These are phyloP conservation scores for Istiophorus platypterus DNA, from an alignment of 2,113 vertebrate genomes.

Conservation along the genomic window DNA sequence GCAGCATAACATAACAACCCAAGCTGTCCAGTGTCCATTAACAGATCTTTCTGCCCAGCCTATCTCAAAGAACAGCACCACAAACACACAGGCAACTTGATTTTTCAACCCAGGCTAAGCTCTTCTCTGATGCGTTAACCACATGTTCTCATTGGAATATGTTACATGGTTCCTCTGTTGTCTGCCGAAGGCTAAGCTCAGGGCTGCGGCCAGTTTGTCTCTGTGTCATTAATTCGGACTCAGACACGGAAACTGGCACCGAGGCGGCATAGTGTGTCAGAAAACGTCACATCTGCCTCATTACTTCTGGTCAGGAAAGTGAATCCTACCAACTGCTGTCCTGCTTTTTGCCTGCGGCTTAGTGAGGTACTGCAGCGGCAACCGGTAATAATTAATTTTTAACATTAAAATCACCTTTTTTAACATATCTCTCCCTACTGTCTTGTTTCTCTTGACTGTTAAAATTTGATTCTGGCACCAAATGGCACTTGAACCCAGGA, in stretches of 20 bases:
- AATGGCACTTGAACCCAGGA: neutral
- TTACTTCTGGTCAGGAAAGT: neutral
- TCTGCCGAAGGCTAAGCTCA: neutral
- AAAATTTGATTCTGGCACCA: neutral
- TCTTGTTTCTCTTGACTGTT: neutral
- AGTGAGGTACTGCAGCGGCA: neutral
- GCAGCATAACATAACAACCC: slow-evolving; percentile 19
- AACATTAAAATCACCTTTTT: too few species aligned
- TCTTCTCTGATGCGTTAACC: neutral
- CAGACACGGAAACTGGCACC: slow-evolving; percentile 19
- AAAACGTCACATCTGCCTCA: neutral
- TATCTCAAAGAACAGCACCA: slow-evolving; percentile 12
- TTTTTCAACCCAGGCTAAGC: neutral
- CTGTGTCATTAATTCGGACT: slow-evolving; percentile 19
- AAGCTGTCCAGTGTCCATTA: slow-evolving; percentile 50
- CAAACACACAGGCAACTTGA: neutral
- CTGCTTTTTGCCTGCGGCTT: slow-evolving; percentile 1
- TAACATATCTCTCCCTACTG: too few species aligned
- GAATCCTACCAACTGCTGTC: neutral
- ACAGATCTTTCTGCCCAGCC: slow-evolving; percentile 51
- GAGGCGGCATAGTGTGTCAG: slow-evolving; percentile 23
- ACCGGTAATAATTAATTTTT: too few species aligned
- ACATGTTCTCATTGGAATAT: neutral
- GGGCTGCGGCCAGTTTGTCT: neutral
- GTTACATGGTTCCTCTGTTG: neutral